A percentile compares a stretch with the other conserved stretches of the same genome.
These are phyloP conservation scores for Dioctria linearis DNA, from an alignment of 2,888 invertebrate genomes.

Conservation along the genomic window DNA sequence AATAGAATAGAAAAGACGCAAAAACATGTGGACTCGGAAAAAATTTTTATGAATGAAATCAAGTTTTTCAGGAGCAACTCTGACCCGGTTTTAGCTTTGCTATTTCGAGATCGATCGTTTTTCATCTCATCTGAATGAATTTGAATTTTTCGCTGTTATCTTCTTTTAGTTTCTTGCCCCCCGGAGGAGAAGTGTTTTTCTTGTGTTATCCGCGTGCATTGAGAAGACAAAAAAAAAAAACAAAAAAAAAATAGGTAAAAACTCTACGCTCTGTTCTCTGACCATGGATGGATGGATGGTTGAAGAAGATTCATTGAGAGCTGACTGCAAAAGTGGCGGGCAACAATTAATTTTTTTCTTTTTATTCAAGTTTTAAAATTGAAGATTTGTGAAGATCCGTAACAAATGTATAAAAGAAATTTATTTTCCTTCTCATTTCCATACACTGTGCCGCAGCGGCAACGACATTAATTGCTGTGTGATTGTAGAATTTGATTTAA, in stretches of 20 bases:
- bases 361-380: background rate
- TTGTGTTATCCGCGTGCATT: background rate
- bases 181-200: constrained; percentile 31
- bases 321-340: constrained; percentile 30
- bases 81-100: constrained; percentile 34
- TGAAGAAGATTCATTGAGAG: constrained; percentile 42
- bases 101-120: constrained; percentile 37
- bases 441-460: constrained; percentile 1
- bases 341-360: constrained; percentile 48
- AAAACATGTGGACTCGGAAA: constrained; percentile 1
- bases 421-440: constrained; percentile 31
- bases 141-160: constrained; percentile 28
- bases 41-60: constrained; percentile 50
- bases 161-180: constrained; percentile 13
- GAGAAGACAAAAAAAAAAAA: constrained; percentile 16
- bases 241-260: background rate
- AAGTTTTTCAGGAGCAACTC: background rate
- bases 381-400: background rate
- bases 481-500: background rate
- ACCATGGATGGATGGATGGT: background rate
- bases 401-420: background rate
- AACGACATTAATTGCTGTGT: background rate
- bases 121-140: constrained; percentile 44
- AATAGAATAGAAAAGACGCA: constrained; percentile 1
- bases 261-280: too few species aligned